Base-by-base conservation (phyloP, 2,113 vertebrate species). In the Pachypanchax playfairii region DNA sequence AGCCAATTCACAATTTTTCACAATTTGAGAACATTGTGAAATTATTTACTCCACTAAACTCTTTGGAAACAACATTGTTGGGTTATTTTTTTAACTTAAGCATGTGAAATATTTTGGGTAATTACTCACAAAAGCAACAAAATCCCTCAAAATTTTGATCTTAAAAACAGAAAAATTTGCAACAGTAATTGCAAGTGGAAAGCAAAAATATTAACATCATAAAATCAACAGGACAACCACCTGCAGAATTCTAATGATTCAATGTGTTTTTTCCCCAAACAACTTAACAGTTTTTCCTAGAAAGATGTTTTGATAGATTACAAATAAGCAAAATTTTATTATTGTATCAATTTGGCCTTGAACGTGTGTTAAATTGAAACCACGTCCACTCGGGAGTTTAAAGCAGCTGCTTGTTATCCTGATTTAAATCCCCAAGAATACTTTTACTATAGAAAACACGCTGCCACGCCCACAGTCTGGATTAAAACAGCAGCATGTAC, bases 401-500 rank as follows among this genome's bases (percentile, higher is more conserved):
- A 20, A 20, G 22, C 12, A 53, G 46, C 55, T 73, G 20, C 21
- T 31, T 54, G 25, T 54, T 35, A 58, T 24, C 31, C 9, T 35
- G n/a, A n/a, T 35, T 35, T 2, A 35, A 48, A 4, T 13, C 10
- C 25, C 7, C 24, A 17, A 38, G 17, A 42, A 3, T 10, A 42
- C 8, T 38, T 48, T 82, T 52, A 73, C 26, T 53, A 52, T 61
- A 60, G 56, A 62, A 70, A 79, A 59, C 31, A 68, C 73, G 74
- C 78, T 70, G 73, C 80, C 88, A 89, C 84, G 77, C 88, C 84
- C 86, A 87, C 83, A 65, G 67, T 35, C 61, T 41, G 56, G 12
- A 63, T 76, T 18, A 51, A 38, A 5, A 24, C 49, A 49, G 7
- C 9, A 24, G 24, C 13, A 36, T n/a, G 20, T 3, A 11, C 14